phyloP scores from a whole-genome alignment of 2,797 vertebrate genomes.

The Prionace glauca region DNA sequence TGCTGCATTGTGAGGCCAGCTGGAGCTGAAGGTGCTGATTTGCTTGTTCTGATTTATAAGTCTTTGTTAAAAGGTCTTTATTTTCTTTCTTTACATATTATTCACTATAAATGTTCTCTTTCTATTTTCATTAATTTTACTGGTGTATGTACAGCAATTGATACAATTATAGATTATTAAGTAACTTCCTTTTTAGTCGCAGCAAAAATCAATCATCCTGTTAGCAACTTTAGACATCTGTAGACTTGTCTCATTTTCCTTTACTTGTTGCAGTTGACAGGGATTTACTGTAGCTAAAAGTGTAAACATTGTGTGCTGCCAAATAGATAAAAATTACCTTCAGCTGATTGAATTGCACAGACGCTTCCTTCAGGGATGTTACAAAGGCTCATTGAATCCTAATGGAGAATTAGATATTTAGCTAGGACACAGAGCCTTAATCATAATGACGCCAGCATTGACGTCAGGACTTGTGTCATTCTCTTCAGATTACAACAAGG shows the following conservation, averaged over 20 bases:
- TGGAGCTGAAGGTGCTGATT: background rate
- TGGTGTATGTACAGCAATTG: background rate
- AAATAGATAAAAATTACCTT: background rate
- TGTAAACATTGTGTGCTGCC: conserved; percentile 28
- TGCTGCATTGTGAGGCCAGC: background rate
- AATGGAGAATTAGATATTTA: conserved; percentile 28
- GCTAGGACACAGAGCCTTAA: conserved; percentile 1
- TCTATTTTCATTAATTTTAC: background rate
- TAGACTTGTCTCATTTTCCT: background rate
- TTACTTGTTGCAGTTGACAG: background rate
- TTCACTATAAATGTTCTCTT: background rate
- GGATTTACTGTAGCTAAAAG: conserved; percentile 22
- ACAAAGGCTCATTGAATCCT: conserved; percentile 25
- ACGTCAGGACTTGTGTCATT: conserved; percentile 7
- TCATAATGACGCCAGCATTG: conserved; percentile 27
- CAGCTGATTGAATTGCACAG: conserved; percentile 9
- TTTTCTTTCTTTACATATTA: background rate
- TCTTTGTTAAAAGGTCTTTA: background rate
- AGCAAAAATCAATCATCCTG: background rate
- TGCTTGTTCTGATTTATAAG: background rate
- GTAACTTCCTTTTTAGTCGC: background rate
- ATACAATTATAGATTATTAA: background rate
- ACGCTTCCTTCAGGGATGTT: conserved; percentile 29
- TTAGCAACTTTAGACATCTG: background rate
- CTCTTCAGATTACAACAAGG: conserved; percentile 1